Base-by-base conservation (phyloP, 1,140 invertebrate species). In the Arion vulgaris region DNA sequence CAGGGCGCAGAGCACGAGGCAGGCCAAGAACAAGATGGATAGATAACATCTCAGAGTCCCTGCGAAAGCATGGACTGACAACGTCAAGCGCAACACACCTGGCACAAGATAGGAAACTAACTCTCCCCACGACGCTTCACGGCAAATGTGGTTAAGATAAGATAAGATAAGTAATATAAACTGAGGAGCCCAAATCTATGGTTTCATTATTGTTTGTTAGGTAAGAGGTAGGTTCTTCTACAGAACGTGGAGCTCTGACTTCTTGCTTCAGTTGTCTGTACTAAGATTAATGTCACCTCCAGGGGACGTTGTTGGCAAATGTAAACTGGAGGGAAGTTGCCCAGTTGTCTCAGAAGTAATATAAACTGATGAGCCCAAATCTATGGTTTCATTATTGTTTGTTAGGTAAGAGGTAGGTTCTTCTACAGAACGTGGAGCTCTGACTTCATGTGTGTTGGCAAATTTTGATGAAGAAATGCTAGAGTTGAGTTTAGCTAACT, bases 401-500 rank as follows among this genome's bases (percentile, higher is more conserved):
- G 19, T 32, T 66, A 32, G n/a, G 19, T 7, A 66, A 11, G n/a
- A 34, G 28, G 4, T 15, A 7, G 62, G 11, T 66, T n/a, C n/a
- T 15, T 66, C 62, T 66, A 34, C n/a, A 28, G 28, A 2, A 28
- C 1, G 4, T 66, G n/a, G 17, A 28, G 62, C 7, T 66, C 62
- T 66, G 17, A 4, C 19, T 5, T 5, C n/a, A 15, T 9, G 28
- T 32, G n/a, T 66, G 28, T 11, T 66, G 2, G 62, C 7, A 11
- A 66, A 32, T 32, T 34, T 66, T 28, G 62, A 32, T 2, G 62
- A 23, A 7, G 4, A 28, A 66, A 28, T 32, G n/a, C n/a, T 32
- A 32, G 62, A 66, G 28, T 66, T 66, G 62, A 66, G 62, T 72
- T 72, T 39, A 7, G 71, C 74, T 36, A 76, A 13, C 5, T 66